phyloP scores from a whole-genome alignment of 2,888 invertebrate species.

The Lasioglossum villosulum region DNA sequence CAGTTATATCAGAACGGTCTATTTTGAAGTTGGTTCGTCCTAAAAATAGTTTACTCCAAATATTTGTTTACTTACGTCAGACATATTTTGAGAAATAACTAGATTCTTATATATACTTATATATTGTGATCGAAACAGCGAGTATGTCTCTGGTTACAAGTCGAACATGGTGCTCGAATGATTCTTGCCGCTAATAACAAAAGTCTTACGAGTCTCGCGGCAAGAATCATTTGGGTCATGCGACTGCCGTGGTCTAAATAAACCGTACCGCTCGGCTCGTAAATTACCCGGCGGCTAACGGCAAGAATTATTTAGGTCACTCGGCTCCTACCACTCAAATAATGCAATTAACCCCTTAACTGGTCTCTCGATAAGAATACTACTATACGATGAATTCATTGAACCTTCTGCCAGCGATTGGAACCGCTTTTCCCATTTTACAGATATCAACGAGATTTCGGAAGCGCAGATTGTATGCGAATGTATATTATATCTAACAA shows the following conservation, averaged over 20 bases:
- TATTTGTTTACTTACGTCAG: neutral
- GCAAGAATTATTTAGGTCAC: neutral
- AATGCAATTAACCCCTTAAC: neutral
- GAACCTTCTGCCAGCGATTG: neutral
- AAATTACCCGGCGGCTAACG: neutral
- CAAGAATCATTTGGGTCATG: neutral
- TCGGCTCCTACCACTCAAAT: neutral
- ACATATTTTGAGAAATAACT: neutral
- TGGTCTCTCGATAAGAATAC: neutral
- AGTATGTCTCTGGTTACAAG: neutral
- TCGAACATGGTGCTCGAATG: neutral
- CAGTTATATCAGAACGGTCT: neutral
- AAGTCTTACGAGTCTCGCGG: neutral
- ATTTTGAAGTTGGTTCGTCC: neutral
- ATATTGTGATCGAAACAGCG: too few species aligned
- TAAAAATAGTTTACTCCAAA: neutral
- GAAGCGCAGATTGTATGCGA: too few species aligned
- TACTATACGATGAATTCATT: neutral
- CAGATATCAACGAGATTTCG: too few species aligned
- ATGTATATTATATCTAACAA: too few species aligned
- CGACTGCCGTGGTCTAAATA: neutral
- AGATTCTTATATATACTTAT: neutral
- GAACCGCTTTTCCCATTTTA: neutral
- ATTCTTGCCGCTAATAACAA: neutral
- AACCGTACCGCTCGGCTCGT: neutral